Percentiles rank a stretch among this genome's conserved stretches.
These are phyloP conservation scores for Drosophila kuntzei DNA, from an alignment of 2,888 invertebrate species.

Conservation along the genomic window DNA sequence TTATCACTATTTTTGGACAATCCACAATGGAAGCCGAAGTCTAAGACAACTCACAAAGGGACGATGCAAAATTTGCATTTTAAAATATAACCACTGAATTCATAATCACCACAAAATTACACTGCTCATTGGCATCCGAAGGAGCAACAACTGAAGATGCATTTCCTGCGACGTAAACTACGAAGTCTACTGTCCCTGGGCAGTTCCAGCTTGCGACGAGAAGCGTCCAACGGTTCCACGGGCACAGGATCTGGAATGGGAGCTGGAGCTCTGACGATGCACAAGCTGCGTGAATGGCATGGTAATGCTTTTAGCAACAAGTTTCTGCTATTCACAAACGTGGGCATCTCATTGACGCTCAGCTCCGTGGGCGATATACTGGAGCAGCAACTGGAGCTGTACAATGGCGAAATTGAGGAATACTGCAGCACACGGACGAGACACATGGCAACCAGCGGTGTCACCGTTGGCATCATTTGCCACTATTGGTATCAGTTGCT, in stretches of 20 bases:
- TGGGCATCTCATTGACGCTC: conserved; percentile 90
- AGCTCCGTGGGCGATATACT: conserved; percentile 92
- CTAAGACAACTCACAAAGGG: conserved; percentile 6
- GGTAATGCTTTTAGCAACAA: conserved; percentile 87
- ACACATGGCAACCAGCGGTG: conserved; percentile 92
- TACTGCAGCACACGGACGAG: conserved; percentile 88
- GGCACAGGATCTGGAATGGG: conserved; percentile 3
- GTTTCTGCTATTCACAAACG: conserved; percentile 92
- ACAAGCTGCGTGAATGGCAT: conserved; percentile 74
- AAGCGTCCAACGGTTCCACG: conserved; percentile 26
- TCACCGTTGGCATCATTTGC: conserved; percentile 91
- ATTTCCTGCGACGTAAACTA: conserved; percentile 53
- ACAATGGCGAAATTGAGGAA: conserved; percentile 86
- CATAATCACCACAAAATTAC: conserved; percentile 2
- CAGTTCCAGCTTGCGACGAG: conserved; percentile 30
- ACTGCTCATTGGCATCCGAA: background rate
- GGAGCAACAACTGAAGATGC: conserved; percentile 40
- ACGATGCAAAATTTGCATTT: conserved; percentile 30
- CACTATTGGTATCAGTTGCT: conserved; percentile 95
- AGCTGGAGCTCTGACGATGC: conserved; percentile 28
- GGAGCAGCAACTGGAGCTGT: conserved; percentile 92
- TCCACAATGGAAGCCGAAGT: conserved; percentile 22
- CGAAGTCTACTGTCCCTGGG: conserved; percentile 41
- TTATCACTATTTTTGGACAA: conserved; percentile 11
- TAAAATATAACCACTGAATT: conserved; percentile 8